These are phyloP conservation scores for Eupithecia insigniata DNA, from an alignment of 2,888 invertebrate genomes.

Conservation along the genomic window DNA sequence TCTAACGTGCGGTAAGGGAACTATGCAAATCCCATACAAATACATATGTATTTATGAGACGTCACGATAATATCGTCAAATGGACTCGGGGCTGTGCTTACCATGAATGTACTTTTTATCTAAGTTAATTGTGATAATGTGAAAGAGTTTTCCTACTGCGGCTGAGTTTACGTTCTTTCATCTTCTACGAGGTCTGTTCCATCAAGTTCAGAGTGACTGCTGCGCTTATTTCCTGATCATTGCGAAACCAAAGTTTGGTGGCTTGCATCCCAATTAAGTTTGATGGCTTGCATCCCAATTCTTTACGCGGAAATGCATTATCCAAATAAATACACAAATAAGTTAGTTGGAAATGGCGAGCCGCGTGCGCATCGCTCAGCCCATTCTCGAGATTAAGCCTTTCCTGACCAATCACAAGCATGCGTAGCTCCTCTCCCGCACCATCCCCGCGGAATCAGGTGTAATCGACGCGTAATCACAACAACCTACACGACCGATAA, in stretches of 20 bases:
- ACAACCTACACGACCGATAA: conserved; percentile 61
- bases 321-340: conserved; percentile 30
- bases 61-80: too few species aligned
- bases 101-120: not conserved
- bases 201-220: not conserved
- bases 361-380: conserved; percentile 62
- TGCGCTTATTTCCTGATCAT: not conserved
- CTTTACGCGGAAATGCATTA: conserved; percentile 20
- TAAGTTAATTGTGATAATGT: not conserved
- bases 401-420: conserved; percentile 54
- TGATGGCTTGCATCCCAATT: not conserved
- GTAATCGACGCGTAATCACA: conserved; percentile 59
- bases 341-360: conserved; percentile 39
- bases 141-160: not conserved
- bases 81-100: too few species aligned
- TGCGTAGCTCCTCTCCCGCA: not conserved
- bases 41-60: too few species aligned
- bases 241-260: not conserved
- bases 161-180: not conserved
- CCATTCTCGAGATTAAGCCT: conserved; percentile 61
- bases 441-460: conserved; percentile 56
- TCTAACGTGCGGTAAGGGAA: too few species aligned
- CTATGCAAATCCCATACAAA: too few species aligned
- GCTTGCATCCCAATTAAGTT: conserved; percentile 3
- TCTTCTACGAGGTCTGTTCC: not conserved